Evolutionary conservation across 1,140 invertebrate genomes (phyloP).

Genomic region (Trichoplusia ni): DNA sequence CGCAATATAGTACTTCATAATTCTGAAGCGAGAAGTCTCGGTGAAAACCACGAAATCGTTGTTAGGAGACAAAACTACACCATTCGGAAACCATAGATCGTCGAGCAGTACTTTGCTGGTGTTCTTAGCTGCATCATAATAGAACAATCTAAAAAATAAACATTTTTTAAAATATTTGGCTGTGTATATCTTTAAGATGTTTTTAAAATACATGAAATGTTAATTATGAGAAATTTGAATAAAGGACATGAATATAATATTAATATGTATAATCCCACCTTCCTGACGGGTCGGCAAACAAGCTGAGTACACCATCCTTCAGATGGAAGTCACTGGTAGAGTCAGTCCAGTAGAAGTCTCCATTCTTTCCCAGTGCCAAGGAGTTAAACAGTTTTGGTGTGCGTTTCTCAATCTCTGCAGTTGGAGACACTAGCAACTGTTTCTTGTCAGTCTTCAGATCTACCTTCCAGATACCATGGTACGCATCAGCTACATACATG

Average conservation of each 20-base stretch:
- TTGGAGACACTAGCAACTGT: conserved; percentile 79
- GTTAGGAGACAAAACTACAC: conserved; percentile 88
- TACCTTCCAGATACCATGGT: conserved; percentile 91
- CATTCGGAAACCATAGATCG: conserved; percentile 90
- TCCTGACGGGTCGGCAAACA: conserved; percentile 87
- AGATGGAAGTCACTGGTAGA: conserved; percentile 85
- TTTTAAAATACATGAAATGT: neutral
- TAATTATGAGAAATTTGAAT: no score
- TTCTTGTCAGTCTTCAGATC: conserved; percentile 86
- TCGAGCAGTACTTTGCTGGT: conserved; percentile 85
- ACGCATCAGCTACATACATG: conserved; percentile 89
- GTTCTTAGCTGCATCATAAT: conserved; percentile 81
- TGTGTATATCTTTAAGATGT: no score
- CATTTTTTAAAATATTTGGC: neutral
- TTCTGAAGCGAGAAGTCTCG: conserved; percentile 83
- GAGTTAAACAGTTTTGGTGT: conserved; percentile 83
- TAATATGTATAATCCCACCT: no score
- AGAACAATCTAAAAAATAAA: conserved; percentile 81
- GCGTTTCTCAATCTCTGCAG: conserved; percentile 83
- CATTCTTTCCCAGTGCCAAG: conserved; percentile 86
- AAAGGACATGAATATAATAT: no score
- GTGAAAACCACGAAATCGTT: conserved; percentile 88
- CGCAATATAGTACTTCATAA: conserved; percentile 88
- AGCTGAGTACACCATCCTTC: conserved; percentile 83
- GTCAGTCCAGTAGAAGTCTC: conserved; percentile 90